Conservation (phyloP, 92 coral and sea anemone species). For the Blastomussa wellsi region DNA sequence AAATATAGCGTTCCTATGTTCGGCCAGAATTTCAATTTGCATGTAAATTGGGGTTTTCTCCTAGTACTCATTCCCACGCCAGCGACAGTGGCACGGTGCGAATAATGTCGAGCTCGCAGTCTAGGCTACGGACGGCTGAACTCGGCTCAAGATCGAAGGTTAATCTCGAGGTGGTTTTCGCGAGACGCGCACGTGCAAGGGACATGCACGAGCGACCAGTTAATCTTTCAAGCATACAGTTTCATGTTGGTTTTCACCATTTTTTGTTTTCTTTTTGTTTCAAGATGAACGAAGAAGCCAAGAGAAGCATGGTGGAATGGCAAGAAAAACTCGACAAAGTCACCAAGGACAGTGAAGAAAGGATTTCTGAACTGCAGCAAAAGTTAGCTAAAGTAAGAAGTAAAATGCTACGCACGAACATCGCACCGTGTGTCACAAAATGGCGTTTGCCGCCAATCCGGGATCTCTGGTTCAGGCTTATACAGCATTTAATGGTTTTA, state of each 20-base stretch:
- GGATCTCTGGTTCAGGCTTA: background rate
- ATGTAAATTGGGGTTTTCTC: background rate
- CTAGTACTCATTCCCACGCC: background rate
- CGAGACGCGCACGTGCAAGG: background rate
- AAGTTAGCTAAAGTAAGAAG: slow-evolving; percentile 66
- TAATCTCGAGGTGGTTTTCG: background rate
- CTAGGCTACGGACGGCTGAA: too few species aligned
- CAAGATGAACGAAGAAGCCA: slow-evolving; percentile 95
- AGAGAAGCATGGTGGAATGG: slow-evolving; percentile 85
- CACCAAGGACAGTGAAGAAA: slow-evolving; percentile 75
- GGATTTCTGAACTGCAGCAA: slow-evolving; percentile 75
- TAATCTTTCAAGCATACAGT: background rate
- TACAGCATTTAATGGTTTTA: background rate
- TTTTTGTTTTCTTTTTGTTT: background rate
- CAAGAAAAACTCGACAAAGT: slow-evolving; percentile 83
- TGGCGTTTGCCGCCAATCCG: background rate
- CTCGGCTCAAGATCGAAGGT: background rate
- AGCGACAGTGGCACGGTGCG: background rate
- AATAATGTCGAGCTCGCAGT: too few species aligned
- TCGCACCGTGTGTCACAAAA: too few species aligned
- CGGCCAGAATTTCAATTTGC: background rate
- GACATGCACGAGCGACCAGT: background rate
- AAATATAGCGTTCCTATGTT: background rate
- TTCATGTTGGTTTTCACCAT: background rate
- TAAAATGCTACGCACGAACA: too few species aligned